phyloP scores from a whole-genome alignment of 2,888 invertebrate genomes.

The Drosophila birchii region DNA sequence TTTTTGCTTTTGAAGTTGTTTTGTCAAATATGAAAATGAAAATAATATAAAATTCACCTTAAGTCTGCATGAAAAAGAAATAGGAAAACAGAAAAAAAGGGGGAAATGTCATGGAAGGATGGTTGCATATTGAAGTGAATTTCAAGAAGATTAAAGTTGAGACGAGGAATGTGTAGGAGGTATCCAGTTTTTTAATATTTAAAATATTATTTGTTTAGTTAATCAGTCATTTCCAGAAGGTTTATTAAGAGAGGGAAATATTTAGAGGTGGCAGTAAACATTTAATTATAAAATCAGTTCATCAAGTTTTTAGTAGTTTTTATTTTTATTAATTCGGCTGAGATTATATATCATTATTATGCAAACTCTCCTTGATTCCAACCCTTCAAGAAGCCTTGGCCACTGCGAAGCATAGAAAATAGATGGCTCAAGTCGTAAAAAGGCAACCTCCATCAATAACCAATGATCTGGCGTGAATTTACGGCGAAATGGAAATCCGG shows the following conservation, averaged over 20 bases:
- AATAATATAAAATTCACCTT: slow-evolving; percentile 7
- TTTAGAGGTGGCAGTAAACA: background rate
- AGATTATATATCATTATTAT: background rate
- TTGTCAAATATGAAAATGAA: slow-evolving; percentile 21
- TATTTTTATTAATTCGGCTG: background rate
- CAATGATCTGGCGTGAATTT: background rate
- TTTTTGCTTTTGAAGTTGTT: slow-evolving; percentile 27
- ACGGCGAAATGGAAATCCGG: slow-evolving; percentile 10
- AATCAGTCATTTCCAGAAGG: background rate
- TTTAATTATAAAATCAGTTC: too few relatives aligned
- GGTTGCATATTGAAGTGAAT: background rate
- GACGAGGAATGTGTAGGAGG: background rate
- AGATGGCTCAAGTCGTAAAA: background rate
- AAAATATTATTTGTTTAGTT: background rate
- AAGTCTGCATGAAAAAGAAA: background rate
- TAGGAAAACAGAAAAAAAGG: slow-evolving; percentile 2
- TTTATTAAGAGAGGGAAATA: background rate
- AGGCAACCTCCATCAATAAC: background rate
- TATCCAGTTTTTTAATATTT: too few relatives aligned
- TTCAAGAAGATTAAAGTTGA: background rate
- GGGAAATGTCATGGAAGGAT: background rate
- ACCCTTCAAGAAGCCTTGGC: background rate
- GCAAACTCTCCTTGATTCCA: slow-evolving; percentile 1
- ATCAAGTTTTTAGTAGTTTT: background rate
- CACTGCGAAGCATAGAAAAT: background rate